Evolutionary conservation across 2,113 vertebrate genomes (phyloP), one percentile per base, ranked within the genome.

Genomic region (Benitochromis conjunctus): DNA sequence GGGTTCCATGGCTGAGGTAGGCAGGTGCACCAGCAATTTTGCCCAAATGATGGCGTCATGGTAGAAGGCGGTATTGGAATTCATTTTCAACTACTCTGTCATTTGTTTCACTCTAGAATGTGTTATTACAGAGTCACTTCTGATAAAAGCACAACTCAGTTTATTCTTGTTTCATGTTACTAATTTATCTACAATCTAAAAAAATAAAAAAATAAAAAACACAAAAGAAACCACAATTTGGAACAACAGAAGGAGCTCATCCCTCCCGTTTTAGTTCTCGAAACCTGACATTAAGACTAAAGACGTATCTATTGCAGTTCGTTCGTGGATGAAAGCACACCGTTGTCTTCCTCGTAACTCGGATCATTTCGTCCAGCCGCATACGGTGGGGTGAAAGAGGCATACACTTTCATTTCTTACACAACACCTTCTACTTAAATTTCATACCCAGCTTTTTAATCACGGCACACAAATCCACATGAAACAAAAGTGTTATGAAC

Each of bases 381-480:
- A 82, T 89, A 21, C 4, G 56, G 36, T 14, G 38, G 38, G 4
- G 10, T 29, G 34, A 56, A 46, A 85, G 80, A 71, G 43, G 74
- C 60, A 71, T 88, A 57, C 88, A 84, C 87, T 84, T 84, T 87
- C 36, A 88, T 82, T 86, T 86, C 82, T 89, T 62, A 83, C 86
- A 87, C 81, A 76, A 79, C 77, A 84, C 89, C 91, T 89, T 89
- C 80, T 88, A 83, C 89, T 95, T 94, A 89, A 13, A 82, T 94
- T 94, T 94, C 87, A 93, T 51, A 85, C 60, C 41, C 56, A 86
- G 53, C 84, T 89, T 92, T 93, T 91, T 93, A 91, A 93, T 94
- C 89, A 90, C 64, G 57, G 74, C 53, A 16, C 48, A 38, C 41
- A 79, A 88, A 58, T 88, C 92, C 93, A 94, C 92, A 95, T 94